A percentile compares a stretch with the other conserved stretches of the same genome.
Evolutionary conservation across 2,797 vertebrate species (phyloP).

Genomic region (Numenius phaeopus): DNA sequence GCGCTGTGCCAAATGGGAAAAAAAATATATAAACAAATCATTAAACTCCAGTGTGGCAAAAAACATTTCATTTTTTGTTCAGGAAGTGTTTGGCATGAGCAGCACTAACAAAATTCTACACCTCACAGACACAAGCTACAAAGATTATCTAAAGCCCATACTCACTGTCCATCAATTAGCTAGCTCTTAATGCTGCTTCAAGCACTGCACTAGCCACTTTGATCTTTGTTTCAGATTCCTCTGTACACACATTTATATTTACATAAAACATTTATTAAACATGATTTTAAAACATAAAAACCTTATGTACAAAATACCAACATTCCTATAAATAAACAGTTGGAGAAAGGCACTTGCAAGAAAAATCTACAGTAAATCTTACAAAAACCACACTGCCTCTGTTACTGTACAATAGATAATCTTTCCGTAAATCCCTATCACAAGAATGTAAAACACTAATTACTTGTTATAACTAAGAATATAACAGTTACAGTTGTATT

Average conservation of each 20-base stretch:
- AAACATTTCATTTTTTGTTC: neutral
- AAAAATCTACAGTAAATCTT: constrained; percentile 85
- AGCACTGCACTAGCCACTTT: constrained; percentile 74
- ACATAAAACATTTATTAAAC: constrained; percentile 82
- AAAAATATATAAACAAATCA: constrained; percentile 16
- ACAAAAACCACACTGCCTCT: constrained; percentile 81
- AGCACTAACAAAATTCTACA: constrained; percentile 61
- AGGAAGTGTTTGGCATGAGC: constrained; percentile 50
- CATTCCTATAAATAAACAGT: constrained; percentile 87
- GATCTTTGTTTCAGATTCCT: constrained; percentile 75
- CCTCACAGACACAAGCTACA: constrained; percentile 69
- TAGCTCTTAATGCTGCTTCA: constrained; percentile 69
- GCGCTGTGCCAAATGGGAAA: constrained; percentile 15
- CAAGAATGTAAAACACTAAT: constrained; percentile 80
- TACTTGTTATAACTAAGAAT: constrained; percentile 76
- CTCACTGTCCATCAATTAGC: constrained; percentile 63
- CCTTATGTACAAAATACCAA: constrained; percentile 83
- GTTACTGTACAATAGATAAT: constrained; percentile 83
- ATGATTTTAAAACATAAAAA: constrained; percentile 80
- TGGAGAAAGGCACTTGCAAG: constrained; percentile 89
- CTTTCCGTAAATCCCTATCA: constrained; percentile 73
- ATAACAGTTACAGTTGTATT: constrained; percentile 77
- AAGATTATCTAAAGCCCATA: constrained; percentile 70
- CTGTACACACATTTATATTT: constrained; percentile 83
- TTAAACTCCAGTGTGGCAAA: neutral